Evolutionary conservation across 2,113 vertebrate species (phyloP).

Genomic region (Myotis brandtii): DNA sequence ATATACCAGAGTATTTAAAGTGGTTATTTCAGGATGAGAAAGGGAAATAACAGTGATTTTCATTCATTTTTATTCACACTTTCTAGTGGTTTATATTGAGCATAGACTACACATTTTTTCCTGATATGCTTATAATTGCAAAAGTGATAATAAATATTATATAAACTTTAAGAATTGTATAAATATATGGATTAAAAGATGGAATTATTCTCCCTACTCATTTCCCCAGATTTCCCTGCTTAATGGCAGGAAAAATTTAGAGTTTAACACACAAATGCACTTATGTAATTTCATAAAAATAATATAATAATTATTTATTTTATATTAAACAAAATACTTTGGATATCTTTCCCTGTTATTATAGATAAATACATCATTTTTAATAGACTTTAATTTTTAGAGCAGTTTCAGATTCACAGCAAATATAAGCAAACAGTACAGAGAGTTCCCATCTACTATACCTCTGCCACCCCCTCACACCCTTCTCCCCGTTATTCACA

Average conservation of each 20-base stretch:
- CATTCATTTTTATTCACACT: neutral
- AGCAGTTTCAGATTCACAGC: neutral
- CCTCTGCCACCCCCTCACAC: neutral
- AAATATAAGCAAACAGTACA: neutral
- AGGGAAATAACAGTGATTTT: neutral
- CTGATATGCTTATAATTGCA: neutral
- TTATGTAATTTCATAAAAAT: neutral
- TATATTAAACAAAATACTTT: neutral
- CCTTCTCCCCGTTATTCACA: neutral
- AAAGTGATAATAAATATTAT: neutral
- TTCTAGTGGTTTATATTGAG: neutral
- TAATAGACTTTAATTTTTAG: neutral
- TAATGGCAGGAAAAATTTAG: neutral
- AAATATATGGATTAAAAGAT: neutral
- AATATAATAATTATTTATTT: constrained; percentile 2
- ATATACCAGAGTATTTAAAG: neutral
- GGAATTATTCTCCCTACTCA: neutral
- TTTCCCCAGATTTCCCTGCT: neutral
- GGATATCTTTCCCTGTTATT: neutral
- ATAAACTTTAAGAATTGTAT: constrained; percentile 12
- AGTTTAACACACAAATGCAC: neutral
- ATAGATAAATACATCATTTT: neutral
- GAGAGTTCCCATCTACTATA: neutral
- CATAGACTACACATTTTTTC: neutral
- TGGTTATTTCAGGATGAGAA: neutral